These are phyloP conservation scores for Podiceps cristatus DNA, from an alignment of 2,113 vertebrate species.

Conservation along the genomic window DNA sequence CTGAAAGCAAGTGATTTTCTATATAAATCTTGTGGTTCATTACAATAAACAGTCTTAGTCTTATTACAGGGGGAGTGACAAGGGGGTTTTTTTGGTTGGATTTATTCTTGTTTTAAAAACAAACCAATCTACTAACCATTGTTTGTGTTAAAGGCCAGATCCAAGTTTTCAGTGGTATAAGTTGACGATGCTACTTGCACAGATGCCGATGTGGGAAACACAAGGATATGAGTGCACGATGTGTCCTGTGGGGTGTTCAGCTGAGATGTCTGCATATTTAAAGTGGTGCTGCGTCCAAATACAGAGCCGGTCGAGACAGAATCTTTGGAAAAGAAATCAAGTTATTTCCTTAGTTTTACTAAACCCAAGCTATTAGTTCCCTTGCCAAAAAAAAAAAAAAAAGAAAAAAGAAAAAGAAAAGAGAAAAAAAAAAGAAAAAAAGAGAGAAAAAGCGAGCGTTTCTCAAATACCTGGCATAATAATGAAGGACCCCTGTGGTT, in stretches of 20 bases:
- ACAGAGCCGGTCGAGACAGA: constrained; percentile 96
- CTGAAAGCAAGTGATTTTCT: not conserved
- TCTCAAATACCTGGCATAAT: constrained; percentile 92
- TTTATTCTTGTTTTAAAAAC: not conserved
- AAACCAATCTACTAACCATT: constrained; percentile 80
- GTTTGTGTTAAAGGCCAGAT: constrained; percentile 93
- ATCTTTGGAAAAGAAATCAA: constrained; percentile 72
- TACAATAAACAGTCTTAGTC: not conserved
- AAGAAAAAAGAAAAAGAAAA: too few species aligned
- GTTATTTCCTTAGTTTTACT: not conserved
- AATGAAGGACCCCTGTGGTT: constrained; percentile 96
- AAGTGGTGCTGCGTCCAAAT: constrained; percentile 95
- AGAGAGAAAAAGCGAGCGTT: not conserved
- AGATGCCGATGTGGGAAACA: constrained; percentile 96
- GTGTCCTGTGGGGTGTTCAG: constrained; percentile 97
- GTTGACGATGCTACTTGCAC: constrained; percentile 94
- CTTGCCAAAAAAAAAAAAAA: not conserved
- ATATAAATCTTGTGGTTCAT: not conserved
- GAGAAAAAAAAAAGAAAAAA: too few species aligned
- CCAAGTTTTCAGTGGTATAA: constrained; percentile 90
- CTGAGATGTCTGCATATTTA: constrained; percentile 97
- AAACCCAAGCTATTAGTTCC: fast-evolving
- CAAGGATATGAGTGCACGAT: constrained; percentile 96
- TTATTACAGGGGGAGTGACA: fast-evolving
- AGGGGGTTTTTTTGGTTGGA: not conserved